Evolutionary conservation across 2,888 invertebrate genomes (phyloP), one percentile per base, ranked within the genome.

Genomic region (Caenorhabditis sulstoni): DNA sequence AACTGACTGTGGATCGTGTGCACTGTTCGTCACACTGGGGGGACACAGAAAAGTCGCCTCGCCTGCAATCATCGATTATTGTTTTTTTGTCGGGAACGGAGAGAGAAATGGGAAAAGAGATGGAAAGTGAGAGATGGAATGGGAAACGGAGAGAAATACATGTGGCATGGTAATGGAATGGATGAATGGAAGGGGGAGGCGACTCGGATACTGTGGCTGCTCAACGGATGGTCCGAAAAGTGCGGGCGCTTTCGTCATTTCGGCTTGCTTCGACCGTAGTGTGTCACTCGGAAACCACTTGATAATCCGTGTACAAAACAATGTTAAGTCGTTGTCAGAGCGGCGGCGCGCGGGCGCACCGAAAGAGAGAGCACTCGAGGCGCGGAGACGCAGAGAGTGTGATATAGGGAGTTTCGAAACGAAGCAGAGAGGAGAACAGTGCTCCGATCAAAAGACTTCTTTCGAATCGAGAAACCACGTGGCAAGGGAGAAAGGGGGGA

Each of bases 281-380:
- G 16, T 57, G 55, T 64, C 76, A 59, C 62, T 68, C 76, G 66
- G 74, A 71, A 78, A 78, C 78, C 78, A 78, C 78, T 78, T 78
- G 78, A 78, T 79, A 79, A 79, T 79, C 79, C 79, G 79, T 79
- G 79, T 79, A 79, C 79, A 74, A 79, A 79, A 79, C 79, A 79
- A 73, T 79, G 79, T 79, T 79, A 79, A 79, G 79, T 71, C 78
- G 78, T 70, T 78, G 77, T 70, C 62, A 70, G 75, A 58, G 70
- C 39, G 39, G 53, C n/a, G 53, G 50, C 50, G 23, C 18, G 35
- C 41, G 59, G 52, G 44, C 47, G 53, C 8, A 49, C 35, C 37
- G 29, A 5, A 5, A 3, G 29, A 76, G 62, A 70, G 77, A 77
- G 70, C 77, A 68, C 68, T 74, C 53, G 23, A 74, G 61, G 20